Conservation (phyloP, 2,888 invertebrate species). For the Pachycephus smyrnensis region DNA sequence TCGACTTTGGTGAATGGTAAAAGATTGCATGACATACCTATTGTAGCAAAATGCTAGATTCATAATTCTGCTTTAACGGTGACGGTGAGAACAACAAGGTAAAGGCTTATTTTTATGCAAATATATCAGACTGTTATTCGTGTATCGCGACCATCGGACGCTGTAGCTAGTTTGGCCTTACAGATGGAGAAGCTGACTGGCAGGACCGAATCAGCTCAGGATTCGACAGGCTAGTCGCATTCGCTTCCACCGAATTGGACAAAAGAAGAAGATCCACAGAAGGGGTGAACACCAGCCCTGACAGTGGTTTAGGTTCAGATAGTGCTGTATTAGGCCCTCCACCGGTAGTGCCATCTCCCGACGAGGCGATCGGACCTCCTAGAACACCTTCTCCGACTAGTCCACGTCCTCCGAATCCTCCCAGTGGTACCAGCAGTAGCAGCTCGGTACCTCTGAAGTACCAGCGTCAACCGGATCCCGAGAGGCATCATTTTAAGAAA, state of each 20-base stretch:
- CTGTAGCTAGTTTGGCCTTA: conserved; percentile 36
- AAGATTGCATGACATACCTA: not conserved
- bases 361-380: conserved; percentile 69
- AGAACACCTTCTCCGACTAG: conserved; percentile 72
- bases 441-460: conserved; percentile 70
- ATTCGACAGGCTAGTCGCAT: conserved; percentile 93
- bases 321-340: conserved; percentile 59
- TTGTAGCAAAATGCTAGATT: not conserved
- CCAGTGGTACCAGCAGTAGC: conserved; percentile 64
- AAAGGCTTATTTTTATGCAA: conserved; percentile 64
- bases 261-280: conserved; percentile 87
- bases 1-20: not conserved
- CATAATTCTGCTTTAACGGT: not conserved
- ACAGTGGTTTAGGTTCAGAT: conserved; percentile 82
- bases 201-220: conserved; percentile 93
- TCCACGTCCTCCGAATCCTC: conserved; percentile 67
- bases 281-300: conserved; percentile 87
- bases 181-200: conserved; percentile 88
- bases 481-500: conserved; percentile 81
- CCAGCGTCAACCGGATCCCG: conserved; percentile 71
- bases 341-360: conserved; percentile 63
- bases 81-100: not conserved
- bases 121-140: conserved; percentile 33
- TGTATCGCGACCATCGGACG: not conserved
- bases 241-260: conserved; percentile 92